Percentiles rank a stretch among this genome's conserved stretches.
phyloP scores from a whole-genome alignment of 2,797 vertebrate genomes.

The Pipistrellus nathusii region DNA sequence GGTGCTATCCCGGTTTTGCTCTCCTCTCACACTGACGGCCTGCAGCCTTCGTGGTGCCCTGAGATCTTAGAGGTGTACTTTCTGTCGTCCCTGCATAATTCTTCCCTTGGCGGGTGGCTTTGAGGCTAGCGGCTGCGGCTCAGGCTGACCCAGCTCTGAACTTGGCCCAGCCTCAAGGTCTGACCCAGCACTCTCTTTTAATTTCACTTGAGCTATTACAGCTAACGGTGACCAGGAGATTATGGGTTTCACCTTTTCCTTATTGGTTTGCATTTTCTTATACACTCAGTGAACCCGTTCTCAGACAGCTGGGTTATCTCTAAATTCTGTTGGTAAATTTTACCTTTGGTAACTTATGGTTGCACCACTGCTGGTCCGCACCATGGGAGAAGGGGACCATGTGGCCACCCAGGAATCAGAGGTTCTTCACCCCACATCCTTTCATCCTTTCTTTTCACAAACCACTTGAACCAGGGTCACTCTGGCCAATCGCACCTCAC shows the following conservation, averaged over 20 bases:
- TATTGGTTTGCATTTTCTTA: background rate
- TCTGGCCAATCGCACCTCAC: background rate
- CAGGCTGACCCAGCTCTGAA: background rate
- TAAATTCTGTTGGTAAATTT: background rate
- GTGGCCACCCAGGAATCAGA: background rate
- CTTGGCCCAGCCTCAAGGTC: background rate
- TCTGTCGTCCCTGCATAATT: background rate
- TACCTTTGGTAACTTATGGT: background rate
- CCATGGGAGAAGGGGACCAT: background rate
- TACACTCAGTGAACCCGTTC: background rate
- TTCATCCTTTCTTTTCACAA: background rate
- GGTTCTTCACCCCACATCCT: background rate
- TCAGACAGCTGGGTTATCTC: background rate
- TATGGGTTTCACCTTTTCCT: background rate
- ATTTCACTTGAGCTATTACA: background rate
- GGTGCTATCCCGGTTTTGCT: background rate
- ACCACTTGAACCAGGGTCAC: background rate
- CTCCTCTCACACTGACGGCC: accelerated
- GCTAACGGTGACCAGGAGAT: background rate
- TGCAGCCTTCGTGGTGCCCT: background rate
- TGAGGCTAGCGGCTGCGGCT: background rate
- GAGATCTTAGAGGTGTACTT: background rate
- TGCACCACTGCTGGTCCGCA: background rate
- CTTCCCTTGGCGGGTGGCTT: background rate
- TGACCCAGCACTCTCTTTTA: background rate